Evolutionary conservation across 1,140 invertebrate genomes (phyloP).

Genomic region (Asobara japonica): DNA sequence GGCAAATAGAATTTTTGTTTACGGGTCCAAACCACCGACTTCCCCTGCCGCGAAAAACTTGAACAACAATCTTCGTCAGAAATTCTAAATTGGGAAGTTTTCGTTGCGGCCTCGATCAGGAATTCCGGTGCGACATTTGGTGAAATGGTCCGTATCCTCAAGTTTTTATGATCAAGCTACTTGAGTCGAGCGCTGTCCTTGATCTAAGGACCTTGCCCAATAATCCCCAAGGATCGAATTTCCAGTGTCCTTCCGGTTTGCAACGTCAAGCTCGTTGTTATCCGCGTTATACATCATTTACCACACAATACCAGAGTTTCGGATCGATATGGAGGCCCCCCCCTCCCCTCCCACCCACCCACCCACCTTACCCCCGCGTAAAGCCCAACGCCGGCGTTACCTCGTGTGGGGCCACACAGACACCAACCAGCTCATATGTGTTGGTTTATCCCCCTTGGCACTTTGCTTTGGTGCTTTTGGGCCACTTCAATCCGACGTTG

Average conservation of each 20-base stretch:
- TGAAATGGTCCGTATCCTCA: not conserved
- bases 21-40: too few species aligned
- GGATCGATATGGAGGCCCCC: conserved; percentile 22
- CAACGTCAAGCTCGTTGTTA: not conserved
- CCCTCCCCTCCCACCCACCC: conserved; percentile 21
- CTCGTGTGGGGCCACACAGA: not conserved
- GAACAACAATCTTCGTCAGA: too few species aligned
- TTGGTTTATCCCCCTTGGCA: not conserved
- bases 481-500: not conserved
- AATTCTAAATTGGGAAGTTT: too few species aligned
- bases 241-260: not conserved
- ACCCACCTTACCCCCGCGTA: not conserved
- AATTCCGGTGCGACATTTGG: not conserved
- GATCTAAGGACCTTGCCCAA: not conserved
- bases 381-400: not conserved
- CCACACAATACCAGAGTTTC: conserved; percentile 1
- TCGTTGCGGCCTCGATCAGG: not conserved
- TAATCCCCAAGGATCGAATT: not conserved
- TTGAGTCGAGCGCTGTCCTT: not conserved
- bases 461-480: conserved; percentile 16
- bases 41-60: too few species aligned
- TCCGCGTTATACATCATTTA: not conserved
- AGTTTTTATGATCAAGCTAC: not conserved
- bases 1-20: too few species aligned
- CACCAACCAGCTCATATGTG: not conserved